phyloP scores from a whole-genome alignment of 2,797 vertebrate species.

The Tinamus major region DNA sequence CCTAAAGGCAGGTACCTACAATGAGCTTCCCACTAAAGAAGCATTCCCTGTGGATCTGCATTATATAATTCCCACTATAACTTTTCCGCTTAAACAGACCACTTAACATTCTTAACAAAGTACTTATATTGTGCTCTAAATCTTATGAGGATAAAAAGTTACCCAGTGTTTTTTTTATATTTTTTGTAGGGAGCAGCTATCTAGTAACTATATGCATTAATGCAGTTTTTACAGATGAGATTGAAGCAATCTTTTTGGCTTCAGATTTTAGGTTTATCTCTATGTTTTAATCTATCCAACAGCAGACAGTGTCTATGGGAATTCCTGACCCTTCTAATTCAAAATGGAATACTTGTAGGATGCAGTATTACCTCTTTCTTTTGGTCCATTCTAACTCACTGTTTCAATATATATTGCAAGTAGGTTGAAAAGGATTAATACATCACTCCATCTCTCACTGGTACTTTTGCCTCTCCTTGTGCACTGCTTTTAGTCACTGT shows the following conservation, averaged over 20 bases:
- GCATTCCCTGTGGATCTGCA: background rate
- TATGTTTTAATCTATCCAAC: background rate
- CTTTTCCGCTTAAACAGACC: conserved; percentile 13
- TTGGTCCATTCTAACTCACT: background rate
- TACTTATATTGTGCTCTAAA: background rate
- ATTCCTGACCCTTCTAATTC: background rate
- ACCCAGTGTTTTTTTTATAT: background rate
- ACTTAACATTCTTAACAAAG: background rate
- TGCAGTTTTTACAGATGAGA: background rate
- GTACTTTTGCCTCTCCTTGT: background rate
- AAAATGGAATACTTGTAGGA: background rate
- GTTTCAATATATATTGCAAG: background rate
- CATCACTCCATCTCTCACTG: background rate
- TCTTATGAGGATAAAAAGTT: background rate
- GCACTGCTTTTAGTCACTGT: background rate
- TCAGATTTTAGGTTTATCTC: background rate
- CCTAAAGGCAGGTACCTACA: background rate
- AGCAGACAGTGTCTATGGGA: background rate
- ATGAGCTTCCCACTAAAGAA: background rate
- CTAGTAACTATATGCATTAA: background rate
- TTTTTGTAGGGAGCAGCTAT: background rate
- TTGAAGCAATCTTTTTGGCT: background rate
- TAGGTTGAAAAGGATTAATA: background rate
- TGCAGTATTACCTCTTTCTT: background rate
- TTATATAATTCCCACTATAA: background rate